A percentile compares a stretch with the other conserved stretches of the same genome.
Conservation (phyloP, 2,888 invertebrate genomes). For the Lacanobia oleracea region DNA sequence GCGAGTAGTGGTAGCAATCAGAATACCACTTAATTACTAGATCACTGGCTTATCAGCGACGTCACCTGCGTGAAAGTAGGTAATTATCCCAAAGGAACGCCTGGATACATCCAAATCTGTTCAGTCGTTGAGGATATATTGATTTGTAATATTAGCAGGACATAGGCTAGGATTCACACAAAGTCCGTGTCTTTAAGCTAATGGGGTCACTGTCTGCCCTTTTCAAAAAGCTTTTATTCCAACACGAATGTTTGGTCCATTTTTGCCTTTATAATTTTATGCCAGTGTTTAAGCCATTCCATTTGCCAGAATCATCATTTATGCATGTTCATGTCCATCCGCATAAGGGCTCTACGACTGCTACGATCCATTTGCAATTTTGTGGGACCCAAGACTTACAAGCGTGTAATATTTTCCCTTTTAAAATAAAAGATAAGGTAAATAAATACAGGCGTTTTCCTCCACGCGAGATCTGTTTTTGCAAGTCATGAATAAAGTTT, state of each 20-base stretch:
- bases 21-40: slow-evolving; percentile 3
- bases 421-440: slow-evolving; percentile 15
- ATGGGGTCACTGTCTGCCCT: neutral
- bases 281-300: neutral
- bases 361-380: neutral
- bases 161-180: neutral
- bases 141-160: no score
- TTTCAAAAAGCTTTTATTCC: neutral
- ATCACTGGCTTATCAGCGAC: neutral
- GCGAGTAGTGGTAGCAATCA: neutral
- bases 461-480: slow-evolving; percentile 19
- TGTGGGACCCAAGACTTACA: slow-evolving; percentile 8
- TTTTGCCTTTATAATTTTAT: slow-evolving; percentile 13
- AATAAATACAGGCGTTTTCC: slow-evolving; percentile 21
- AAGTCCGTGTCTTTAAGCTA: neutral
- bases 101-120: neutral
- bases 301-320: slow-evolving; percentile 14
- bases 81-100: no score
- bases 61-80: no score
- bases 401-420: slow-evolving; percentile 8
- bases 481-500: slow-evolving; percentile 53
- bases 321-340: slow-evolving; percentile 12
- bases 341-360: neutral
- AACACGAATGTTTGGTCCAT: neutral
- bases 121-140: neutral